Evolutionary conservation across 1,140 invertebrate genomes (phyloP).

Genomic region (Lasioglossum baleicum): DNA sequence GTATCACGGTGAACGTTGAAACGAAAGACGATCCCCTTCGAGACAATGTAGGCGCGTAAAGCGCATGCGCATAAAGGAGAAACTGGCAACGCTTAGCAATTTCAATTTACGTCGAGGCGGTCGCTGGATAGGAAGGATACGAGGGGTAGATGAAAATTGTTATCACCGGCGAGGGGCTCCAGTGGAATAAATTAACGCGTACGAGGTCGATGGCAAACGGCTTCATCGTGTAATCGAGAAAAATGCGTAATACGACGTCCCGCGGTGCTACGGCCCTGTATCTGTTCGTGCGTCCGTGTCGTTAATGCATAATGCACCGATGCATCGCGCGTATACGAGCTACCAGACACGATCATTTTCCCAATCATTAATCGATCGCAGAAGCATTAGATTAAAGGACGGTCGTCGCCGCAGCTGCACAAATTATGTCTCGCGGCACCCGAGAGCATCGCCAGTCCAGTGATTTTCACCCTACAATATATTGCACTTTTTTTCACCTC

Average conservation of each 20-base stretch:
- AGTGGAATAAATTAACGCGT: conserved; percentile 41
- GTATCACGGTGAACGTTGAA: no score
- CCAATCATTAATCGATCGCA: conserved; percentile 33
- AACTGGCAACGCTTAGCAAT: conserved; percentile 8
- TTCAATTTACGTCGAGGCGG: conserved; percentile 24
- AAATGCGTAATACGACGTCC: conserved; percentile 53
- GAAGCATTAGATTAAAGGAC: conserved; percentile 33
- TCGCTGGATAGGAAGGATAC: conserved; percentile 1
- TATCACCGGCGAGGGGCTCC: conserved; percentile 10
- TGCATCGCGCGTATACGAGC: neutral
- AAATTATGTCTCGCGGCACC: conserved; percentile 22
- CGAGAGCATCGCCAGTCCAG: neutral
- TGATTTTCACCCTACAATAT: conserved; percentile 14
- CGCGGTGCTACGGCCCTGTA: conserved; percentile 12
- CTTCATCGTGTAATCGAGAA: conserved; percentile 54
- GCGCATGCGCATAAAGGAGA: no score
- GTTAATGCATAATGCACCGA: conserved; percentile 40
- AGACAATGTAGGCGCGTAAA: no score
- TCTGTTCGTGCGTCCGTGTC: conserved; percentile 25
- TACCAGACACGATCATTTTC: conserved; percentile 33
- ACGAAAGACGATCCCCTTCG: no score
- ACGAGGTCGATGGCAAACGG: conserved; percentile 20
- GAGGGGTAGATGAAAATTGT: conserved; percentile 29
- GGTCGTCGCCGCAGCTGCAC: neutral
- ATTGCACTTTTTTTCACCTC: neutral